phyloP scores from a whole-genome alignment of 53 echinoderm and acorn worm species.

The Paelopatides confundens region DNA sequence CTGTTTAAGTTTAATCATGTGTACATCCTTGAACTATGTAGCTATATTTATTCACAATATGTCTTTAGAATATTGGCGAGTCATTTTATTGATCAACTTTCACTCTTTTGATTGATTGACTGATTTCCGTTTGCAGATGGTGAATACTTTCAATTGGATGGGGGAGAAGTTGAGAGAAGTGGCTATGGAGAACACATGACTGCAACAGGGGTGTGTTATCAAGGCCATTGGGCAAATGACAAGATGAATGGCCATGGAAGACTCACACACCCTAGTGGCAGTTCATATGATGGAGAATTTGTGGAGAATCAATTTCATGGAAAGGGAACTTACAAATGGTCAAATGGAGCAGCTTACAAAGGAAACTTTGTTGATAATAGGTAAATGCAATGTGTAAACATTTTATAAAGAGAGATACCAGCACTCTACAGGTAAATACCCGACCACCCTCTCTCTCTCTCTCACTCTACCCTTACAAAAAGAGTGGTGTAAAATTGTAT shows the following conservation, averaged over 20 bases:
- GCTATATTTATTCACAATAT: no score
- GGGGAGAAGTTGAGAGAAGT: conserved; percentile 78
- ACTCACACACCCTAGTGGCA: conserved; percentile 79
- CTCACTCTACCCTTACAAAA: no score
- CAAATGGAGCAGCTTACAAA: conserved; percentile 83
- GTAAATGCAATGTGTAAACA: conserved; percentile 46
- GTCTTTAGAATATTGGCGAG: no score
- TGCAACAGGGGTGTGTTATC: conserved; percentile 79
- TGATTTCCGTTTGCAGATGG: conserved; percentile 73
- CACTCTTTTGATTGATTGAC: no score
- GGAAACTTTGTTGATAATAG: conserved; percentile 86
- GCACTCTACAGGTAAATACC: no score
- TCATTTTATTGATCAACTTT: no score
- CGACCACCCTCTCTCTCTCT: no score
- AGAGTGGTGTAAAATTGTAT: no score
- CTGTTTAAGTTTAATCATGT: no score
- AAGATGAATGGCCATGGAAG: conserved; percentile 91
- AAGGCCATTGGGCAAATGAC: conserved; percentile 86
- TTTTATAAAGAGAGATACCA: neutral
- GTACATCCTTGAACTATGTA: no score
- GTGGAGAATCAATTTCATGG: conserved; percentile 90
- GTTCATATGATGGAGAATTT: conserved; percentile 92
- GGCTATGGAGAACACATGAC: conserved; percentile 83
- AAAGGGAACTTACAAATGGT: conserved; percentile 82
- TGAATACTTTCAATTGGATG: conserved; percentile 75